Evolutionary conservation across 2,888 invertebrate genomes (phyloP), one percentile per base, ranked within the genome.

Genomic region (Campoletis raptor): DNA sequence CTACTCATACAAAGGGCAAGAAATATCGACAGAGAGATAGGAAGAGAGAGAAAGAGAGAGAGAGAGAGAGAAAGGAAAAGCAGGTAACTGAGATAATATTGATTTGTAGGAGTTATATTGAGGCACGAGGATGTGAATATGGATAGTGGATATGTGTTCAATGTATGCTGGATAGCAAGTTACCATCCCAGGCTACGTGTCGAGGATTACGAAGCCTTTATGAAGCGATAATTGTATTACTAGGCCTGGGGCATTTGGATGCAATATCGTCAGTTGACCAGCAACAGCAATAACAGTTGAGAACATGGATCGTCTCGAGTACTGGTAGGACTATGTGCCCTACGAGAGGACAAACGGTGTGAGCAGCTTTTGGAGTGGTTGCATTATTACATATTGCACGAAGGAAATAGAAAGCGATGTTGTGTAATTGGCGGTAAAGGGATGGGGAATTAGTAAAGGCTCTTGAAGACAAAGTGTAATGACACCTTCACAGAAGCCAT

Each of bases 211-310:
- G 90, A 88, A 85, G 89, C 89, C 89, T 88, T 89, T 90, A 90
- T 90, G 90, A 91, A 89, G 89, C 90, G 90, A 89, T 92, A 91
- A 92, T 92, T 91, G 89, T 89, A 90, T 90, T 90, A 89, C 84
- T 86, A 87, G 80, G 66, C 45, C 69, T 85, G 72, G 66, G 72
- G 83, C 81, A 83, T 83, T 70, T 83, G 73, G 64, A 69, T 40
- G 67, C 45, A 42, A 69, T 82, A 82, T 85, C 74, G 66, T 78
- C 73, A 54, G 36, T 69, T 73, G 18, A 70, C 30, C 70, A 76
- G 54, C 18, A 57, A 24, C 64, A n/a, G 52, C 57, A 70, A 70
- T 70, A 45, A 64, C 45, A 79, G 61, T 24, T 36, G 42, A 74
- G 74, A 73, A 64, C 69, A 42, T 42, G 66, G 45, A 57, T 54